Conservation (phyloP, 2,888 invertebrate genomes). For the Caenorhabditis drosophilae region DNA sequence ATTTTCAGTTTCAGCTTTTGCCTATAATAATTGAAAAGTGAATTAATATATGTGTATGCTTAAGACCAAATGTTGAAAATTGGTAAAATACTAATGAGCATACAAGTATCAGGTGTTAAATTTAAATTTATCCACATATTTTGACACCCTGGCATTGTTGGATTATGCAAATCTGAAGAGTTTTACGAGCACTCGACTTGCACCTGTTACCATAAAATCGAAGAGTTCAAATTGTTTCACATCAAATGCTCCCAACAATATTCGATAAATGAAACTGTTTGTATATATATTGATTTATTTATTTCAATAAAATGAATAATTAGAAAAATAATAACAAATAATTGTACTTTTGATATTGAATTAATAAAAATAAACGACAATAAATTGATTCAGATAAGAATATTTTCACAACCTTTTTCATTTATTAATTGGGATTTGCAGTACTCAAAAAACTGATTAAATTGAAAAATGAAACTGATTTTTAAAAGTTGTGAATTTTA, state of each 20-base stretch:
- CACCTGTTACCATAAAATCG: constrained; percentile 30
- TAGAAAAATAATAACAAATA: too few relatives aligned
- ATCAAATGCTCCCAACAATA: too few relatives aligned
- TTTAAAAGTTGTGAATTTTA: background rate
- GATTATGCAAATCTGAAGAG: constrained; percentile 43
- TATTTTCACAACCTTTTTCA: too few relatives aligned
- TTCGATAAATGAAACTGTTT: too few relatives aligned
- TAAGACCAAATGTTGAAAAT: background rate
- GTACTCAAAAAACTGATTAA: too few relatives aligned
- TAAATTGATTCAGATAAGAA: background rate
- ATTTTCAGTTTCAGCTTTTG: background rate
- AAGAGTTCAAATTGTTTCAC: constrained; percentile 1
- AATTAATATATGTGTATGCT: background rate
- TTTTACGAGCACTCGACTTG: constrained; percentile 38
- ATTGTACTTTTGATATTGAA: too few relatives aligned
- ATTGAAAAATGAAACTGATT: too few relatives aligned
- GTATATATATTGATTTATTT: background rate
- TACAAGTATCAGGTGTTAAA: background rate
- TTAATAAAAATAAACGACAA: background rate
- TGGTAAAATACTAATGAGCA: background rate
- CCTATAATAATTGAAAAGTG: background rate
- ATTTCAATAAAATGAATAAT: background rate
- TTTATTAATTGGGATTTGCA: too few relatives aligned
- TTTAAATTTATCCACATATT: background rate
- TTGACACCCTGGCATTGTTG: background rate